These are phyloP conservation scores for Chiloscyllium plagiosum DNA, from an alignment of 2,113 vertebrate species.

Conservation along the genomic window DNA sequence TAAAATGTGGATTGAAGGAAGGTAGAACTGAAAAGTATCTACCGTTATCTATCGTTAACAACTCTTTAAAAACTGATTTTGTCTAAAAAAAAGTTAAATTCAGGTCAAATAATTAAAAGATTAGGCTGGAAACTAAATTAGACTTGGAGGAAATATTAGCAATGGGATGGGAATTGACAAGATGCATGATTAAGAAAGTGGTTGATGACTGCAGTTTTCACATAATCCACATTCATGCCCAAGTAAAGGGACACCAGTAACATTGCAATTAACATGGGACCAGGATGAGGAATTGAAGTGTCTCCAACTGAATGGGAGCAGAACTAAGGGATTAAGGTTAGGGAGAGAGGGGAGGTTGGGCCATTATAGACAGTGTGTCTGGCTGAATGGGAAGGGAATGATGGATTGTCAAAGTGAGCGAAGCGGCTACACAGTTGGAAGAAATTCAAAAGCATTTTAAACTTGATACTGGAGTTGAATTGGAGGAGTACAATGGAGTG, in stretches of 20 bases:
- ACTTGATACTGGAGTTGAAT: background rate
- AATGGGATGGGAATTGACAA: background rate
- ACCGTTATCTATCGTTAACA: background rate
- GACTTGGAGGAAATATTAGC: background rate
- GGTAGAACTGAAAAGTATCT: background rate
- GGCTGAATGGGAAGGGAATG: background rate
- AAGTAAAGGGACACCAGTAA: background rate
- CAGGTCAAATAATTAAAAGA: background rate
- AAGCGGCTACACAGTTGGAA: background rate
- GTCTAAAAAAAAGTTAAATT: background rate
- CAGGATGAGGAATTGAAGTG: background rate
- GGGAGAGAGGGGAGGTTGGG: background rate
- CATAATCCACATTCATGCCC: background rate
- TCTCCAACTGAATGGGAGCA: background rate
- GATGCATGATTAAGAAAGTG: background rate
- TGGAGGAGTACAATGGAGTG: background rate
- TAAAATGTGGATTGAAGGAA: background rate
- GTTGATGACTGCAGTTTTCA: background rate
- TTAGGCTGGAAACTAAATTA: background rate
- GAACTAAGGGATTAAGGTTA: background rate
- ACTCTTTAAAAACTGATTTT: background rate
- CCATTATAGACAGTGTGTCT: background rate
- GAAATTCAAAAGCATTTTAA: background rate
- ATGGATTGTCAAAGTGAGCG: background rate
- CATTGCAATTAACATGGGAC: background rate